These are phyloP conservation scores for Sebastes minor DNA, from an alignment of 2,797 vertebrate species.

Conservation along the genomic window DNA sequence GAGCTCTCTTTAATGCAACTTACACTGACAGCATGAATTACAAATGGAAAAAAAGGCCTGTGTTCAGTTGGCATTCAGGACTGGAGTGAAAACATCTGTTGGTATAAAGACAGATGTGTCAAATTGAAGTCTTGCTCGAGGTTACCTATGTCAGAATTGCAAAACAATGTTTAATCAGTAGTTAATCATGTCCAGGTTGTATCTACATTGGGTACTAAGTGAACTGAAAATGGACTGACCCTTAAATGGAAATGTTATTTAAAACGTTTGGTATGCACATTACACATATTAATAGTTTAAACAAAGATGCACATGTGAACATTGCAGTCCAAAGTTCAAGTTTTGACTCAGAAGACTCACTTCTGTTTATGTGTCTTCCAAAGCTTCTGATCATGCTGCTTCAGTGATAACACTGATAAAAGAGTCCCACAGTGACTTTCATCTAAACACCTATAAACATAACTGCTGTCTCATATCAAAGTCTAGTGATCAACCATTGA, in stretches of 20 bases:
- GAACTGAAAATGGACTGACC: not conserved
- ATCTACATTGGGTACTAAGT: not conserved
- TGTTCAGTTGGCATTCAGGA: not conserved
- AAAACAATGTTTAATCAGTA: not conserved
- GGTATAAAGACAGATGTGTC: not conserved
- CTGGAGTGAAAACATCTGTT: not conserved
- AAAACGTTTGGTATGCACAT: not conserved
- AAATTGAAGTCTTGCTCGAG: not conserved
- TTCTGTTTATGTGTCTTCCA: not conserved
- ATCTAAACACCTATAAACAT: slow-evolving; percentile 13
- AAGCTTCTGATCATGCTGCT: not conserved
- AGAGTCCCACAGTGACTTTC: not conserved
- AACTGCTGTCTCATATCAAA: slow-evolving; percentile 28
- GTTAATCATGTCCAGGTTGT: not conserved
- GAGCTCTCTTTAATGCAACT: not conserved
- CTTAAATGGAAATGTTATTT: not conserved
- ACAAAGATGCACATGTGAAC: not conserved
- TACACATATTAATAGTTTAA: not conserved
- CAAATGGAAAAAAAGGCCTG: not conserved
- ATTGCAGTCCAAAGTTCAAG: not conserved
- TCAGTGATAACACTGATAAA: slow-evolving; percentile 20
- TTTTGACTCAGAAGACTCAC: not conserved
- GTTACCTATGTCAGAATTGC: not conserved
- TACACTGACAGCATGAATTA: not conserved
- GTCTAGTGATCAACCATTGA: slow-evolving; percentile 11